Evolutionary conservation across 1,140 invertebrate species (phyloP), one percentile per base, ranked within the genome.

Genomic region (Scaptomyza graminum): DNA sequence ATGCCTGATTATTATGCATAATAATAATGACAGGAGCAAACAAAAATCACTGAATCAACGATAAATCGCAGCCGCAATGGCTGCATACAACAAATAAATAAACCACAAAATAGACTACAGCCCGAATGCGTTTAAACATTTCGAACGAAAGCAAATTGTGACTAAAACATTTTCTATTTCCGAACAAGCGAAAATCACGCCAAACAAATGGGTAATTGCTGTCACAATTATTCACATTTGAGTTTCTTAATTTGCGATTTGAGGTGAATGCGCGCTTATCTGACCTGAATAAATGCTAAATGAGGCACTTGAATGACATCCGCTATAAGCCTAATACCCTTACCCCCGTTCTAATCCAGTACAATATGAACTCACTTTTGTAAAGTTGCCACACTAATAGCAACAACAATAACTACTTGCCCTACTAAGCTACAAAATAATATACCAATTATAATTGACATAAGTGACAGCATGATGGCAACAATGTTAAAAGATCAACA

Each of bases 161-260:
- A 68, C 39, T 34, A 34, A 5, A 51, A 44, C 31, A 16, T 51
- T 3, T 15, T 2, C 2, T 25, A 64, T 25, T 28, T 8, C 12
- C 2, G 41, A 37, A 16, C 49, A 41, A 7, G 31, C 43, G 22
- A 46, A 54, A 65, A 52, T 57, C 13, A 50, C 51, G 41, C 28
- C 46, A 66, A 57, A 66, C 13, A 56, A 57, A 65, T 71, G 54
- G 54, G n/a, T 28, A 52, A 25, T 11, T 44, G 28, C 22, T 52
- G 39, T 37, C 52, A 51, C 56, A 50, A 65, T 70, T 70, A 70
- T 64, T 50, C 34, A 56, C 6, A 52, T 43, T 57, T 51, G 55
- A 65, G 43, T 71, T 57, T 63, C 47, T 66, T 71, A 71, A 66
- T 66, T 66, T 52, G 68, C 47, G 47, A 46, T 68, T 52, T 59